Base-by-base conservation (phyloP, 2,797 vertebrate species). In the Eupleurogrammus muticus region DNA sequence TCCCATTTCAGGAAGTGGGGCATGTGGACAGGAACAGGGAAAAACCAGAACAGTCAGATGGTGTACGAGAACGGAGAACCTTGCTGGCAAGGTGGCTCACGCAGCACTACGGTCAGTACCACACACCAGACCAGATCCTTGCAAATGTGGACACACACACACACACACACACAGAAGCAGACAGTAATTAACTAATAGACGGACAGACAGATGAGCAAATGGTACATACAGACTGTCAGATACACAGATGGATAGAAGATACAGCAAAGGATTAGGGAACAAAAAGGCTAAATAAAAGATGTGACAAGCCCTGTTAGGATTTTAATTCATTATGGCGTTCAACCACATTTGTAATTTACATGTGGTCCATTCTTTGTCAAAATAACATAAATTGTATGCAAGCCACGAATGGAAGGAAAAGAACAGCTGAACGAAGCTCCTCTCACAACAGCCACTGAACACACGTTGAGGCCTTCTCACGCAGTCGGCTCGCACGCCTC, bases 11-110 rank as follows among this genome's bases (percentile, higher is more conserved):
- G 89, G 77, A 92, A 85, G 67, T 89, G 83, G 89, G 90, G 92
- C 81, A 93, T 85, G 80, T 90, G 87, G 81, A 56, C 81, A 59
- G 90, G 90, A 82, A 70, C 74, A 64, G 68, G 80, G n/a, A 82
- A 84, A 60, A 94, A 88, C 58, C 77, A 82, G 56, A 77, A 92
- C 66, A 75, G 65, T 84, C 85, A 91, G 86, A 93, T 90, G 90
- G 91, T 93, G 83, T 85, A 62, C 70, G 89, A 88, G 66, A 87
- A 88, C 32, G 92, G 95, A 82, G 81, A 92, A 74, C 91, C 88
- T 35, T 78, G 78, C 74, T 90, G 89, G 82, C 93, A 94, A 80
- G 82, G 80, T 24, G 88, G 82, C 16, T 91, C 92, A 51, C 80
- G 87, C 23, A 90, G 86, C 47, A 70, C 90, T 2, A 80, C 87